Evolutionary conservation across 2,113 vertebrate species (phyloP), one percentile per base, ranked within the genome.

Genomic region (Plestiodon gilberti): DNA sequence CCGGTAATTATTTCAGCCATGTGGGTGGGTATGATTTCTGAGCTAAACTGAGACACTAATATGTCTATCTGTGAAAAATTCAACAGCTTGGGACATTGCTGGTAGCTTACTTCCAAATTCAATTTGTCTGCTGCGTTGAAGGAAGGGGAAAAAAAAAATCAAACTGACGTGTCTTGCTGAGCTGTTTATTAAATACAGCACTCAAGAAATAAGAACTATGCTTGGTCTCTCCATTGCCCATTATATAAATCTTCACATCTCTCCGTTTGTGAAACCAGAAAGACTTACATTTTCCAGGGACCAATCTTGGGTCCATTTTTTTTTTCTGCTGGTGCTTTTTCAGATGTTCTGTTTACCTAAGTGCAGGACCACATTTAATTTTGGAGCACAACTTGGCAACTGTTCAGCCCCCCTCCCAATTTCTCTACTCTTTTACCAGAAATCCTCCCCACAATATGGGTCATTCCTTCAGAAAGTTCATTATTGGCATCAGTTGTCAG

Each of bases 41-140:
- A 33, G n/a, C 3, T 65, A 90, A 89, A 8, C 17, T 33, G 74
- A 86, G 17, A 23, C 73, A 40, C 30, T 86, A 80, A 70, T 82
- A 48, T 43, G 22, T 35, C 52, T 33, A 9, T 92, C 78, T 87
- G 87, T 88, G 61, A 65, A 28, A 84, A 77, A 84, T 67, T 6
- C 25, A 84, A 77, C 30, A 62, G n/a, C 59, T n/a, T 76, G 57
- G 78, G 65, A 89, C 62, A 69, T 33, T 86, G 84, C 4, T 80
- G 75, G 88, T 79, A 62, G 59, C 8, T 87, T 74, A 23, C 55
- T 8, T 86, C 78, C 30, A 22, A 81, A 15, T 52, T 82, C 4
- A 64, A 6, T 80, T 25, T 90, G 88, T 88, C 81, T 59, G 13
- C 4, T 2, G 87, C 22, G 0, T 79, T 69, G n/a, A 59, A 43